Conservation (phyloP, 1,140 invertebrate genomes). For the Coptotermes formosanus region DNA sequence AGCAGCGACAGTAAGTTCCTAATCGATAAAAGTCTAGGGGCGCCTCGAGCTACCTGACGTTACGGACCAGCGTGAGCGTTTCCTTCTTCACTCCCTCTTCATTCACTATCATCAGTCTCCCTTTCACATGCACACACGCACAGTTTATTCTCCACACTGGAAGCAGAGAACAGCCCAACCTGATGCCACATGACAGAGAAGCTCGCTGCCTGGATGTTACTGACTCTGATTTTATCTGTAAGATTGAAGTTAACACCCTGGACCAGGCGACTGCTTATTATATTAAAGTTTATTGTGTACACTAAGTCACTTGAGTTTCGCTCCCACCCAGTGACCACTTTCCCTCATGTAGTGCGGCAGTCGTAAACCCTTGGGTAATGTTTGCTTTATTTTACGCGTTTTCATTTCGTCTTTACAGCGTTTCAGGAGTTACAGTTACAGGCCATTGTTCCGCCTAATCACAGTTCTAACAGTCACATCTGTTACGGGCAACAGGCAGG, state of each 20-base stretch:
- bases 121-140: not conserved
- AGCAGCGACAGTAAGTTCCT: not conserved
- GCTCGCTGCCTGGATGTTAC: not conserved
- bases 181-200: not conserved
- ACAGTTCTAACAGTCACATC: no score
- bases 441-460: no score
- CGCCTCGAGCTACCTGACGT: not conserved
- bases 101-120: slow-evolving; percentile 14
- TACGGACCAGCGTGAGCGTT: not conserved
- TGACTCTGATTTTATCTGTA: slow-evolving; percentile 1
- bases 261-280: not conserved
- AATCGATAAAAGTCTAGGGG: not conserved
- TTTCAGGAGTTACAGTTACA: no score
- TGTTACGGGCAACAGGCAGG: no score
- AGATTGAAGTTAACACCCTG: slow-evolving; percentile 24
- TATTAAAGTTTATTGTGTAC: not conserved
- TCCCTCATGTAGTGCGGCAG: not conserved
- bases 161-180: not conserved
- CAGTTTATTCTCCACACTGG: not conserved
- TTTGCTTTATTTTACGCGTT: no score
- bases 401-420: no score
- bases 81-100: not conserved
- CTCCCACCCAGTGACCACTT: not conserved
- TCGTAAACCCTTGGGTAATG: no score
- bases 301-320: not conserved